Evolutionary conservation across 2,797 vertebrate genomes (phyloP).

Genomic region (Nannoperca obscura): DNA sequence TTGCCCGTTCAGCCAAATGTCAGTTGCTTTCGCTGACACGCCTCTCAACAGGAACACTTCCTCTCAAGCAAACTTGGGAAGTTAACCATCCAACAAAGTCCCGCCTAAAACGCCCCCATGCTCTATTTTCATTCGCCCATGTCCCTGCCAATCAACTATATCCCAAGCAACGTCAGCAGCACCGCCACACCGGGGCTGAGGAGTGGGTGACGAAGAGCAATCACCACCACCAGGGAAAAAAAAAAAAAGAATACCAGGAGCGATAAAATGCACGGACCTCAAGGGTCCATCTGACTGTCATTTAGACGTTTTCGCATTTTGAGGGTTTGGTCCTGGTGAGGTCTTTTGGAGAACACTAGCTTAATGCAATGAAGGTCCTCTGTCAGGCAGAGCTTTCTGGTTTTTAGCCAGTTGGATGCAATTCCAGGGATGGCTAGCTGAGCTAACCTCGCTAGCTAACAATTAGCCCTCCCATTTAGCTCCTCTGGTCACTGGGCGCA

Average conservation of each 20-base stretch:
- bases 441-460: slow-evolving; percentile 76
- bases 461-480: slow-evolving; percentile 74
- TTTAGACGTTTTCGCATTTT: slow-evolving; percentile 35
- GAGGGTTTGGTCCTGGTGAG: neutral
- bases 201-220: slow-evolving; percentile 82
- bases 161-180: slow-evolving; percentile 71
- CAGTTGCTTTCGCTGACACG: slow-evolving; percentile 67
- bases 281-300: slow-evolving; percentile 59
- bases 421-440: slow-evolving; percentile 75
- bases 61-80: slow-evolving; percentile 79
- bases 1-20: slow-evolving; percentile 79
- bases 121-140: slow-evolving; percentile 63
- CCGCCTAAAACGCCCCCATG: slow-evolving; percentile 48
- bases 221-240: slow-evolving; percentile 69
- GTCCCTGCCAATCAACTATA: slow-evolving; percentile 63
- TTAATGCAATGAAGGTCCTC: slow-evolving; percentile 49
- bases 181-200: slow-evolving; percentile 77
- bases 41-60: slow-evolving; percentile 65
- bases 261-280: slow-evolving; percentile 69
- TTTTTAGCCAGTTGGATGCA: slow-evolving; percentile 64
- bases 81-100: slow-evolving; percentile 9
- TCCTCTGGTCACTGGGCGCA: slow-evolving; percentile 52
- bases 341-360: slow-evolving; percentile 11
- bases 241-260: slow-evolving; percentile 63
- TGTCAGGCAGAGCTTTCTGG: slow-evolving; percentile 59